phyloP scores from a whole-genome alignment of 2,113 vertebrate species.

The rat (Rattus norvegicus) region DNA sequence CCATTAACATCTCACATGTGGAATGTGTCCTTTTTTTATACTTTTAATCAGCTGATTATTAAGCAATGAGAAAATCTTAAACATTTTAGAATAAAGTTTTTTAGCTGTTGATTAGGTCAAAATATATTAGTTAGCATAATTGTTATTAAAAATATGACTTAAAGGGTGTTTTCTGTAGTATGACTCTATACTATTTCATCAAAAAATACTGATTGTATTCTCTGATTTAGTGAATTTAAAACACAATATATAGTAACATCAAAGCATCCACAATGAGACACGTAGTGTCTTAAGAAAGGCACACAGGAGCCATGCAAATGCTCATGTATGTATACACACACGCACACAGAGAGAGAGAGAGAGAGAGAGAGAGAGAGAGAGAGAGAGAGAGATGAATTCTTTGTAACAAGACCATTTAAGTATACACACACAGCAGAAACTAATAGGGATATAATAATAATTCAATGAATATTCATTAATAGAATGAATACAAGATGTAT shows the following conservation, averaged over 20 bases:
- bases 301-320: background rate
- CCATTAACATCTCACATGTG: conserved; percentile 12
- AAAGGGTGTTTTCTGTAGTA: background rate
- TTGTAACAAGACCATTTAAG: background rate
- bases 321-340: too few relatives aligned
- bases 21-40: conserved; percentile 13
- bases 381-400: background rate
- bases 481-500: conserved; percentile 25
- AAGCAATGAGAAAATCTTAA: conserved; percentile 28
- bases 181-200: background rate
- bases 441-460: background rate
- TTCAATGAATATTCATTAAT: background rate
- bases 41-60: conserved; percentile 10
- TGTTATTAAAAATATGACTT: background rate
- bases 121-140: background rate
- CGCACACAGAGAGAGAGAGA: background rate
- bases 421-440: background rate
- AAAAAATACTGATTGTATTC: background rate
- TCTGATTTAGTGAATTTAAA: background rate
- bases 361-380: background rate
- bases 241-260: background rate
- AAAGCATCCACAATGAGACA: background rate
- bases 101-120: background rate
- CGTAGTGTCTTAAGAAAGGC: background rate
- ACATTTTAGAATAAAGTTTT: background rate